Conservation (phyloP, 2,888 invertebrate genomes). For the Drosophila lacicola region DNA sequence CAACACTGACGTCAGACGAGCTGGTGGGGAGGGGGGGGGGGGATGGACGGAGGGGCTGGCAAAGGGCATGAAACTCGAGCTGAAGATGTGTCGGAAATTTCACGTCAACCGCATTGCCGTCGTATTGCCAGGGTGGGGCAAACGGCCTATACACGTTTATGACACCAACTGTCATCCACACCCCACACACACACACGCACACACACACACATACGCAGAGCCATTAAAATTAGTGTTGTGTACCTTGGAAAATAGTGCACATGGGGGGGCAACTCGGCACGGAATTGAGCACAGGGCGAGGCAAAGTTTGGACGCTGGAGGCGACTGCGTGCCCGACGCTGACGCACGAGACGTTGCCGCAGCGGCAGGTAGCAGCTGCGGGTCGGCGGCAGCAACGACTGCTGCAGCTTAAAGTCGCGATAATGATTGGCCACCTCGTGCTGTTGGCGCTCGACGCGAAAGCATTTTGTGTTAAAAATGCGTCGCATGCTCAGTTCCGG, state of each 20-base stretch:
- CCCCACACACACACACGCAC: slow-evolving; percentile 20
- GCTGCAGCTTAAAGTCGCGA: slow-evolving; percentile 78
- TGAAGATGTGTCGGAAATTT: slow-evolving; percentile 67
- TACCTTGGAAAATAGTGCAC: slow-evolving; percentile 81
- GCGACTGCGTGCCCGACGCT: slow-evolving; percentile 34
- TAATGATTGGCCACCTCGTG: slow-evolving; percentile 84
- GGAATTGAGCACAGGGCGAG: slow-evolving; percentile 54
- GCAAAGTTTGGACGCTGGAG: slow-evolving; percentile 27
- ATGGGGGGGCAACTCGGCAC: slow-evolving; percentile 70
- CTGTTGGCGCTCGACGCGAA: slow-evolving; percentile 62
- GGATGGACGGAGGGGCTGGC: slow-evolving; percentile 4
- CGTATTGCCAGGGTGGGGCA: slow-evolving; percentile 6
- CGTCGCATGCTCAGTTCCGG: slow-evolving; percentile 70
- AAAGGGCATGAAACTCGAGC: slow-evolving; percentile 59
- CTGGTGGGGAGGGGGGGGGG: neutral
- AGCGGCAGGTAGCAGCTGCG: slow-evolving; percentile 33
- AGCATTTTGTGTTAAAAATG: slow-evolving; percentile 66
- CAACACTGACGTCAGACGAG: slow-evolving; percentile 49
- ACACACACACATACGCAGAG: slow-evolving; percentile 10
- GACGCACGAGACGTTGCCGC: slow-evolving; percentile 32
- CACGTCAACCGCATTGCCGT: slow-evolving; percentile 48
- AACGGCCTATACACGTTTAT: slow-evolving; percentile 27
- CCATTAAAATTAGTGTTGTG: neutral
- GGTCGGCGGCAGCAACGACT: slow-evolving; percentile 27
- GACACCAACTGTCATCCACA: slow-evolving; percentile 47